Percentiles rank a stretch among this genome's conserved stretches.
Conservation (phyloP, 2,113 vertebrate species). For the Strix aluco region DNA sequence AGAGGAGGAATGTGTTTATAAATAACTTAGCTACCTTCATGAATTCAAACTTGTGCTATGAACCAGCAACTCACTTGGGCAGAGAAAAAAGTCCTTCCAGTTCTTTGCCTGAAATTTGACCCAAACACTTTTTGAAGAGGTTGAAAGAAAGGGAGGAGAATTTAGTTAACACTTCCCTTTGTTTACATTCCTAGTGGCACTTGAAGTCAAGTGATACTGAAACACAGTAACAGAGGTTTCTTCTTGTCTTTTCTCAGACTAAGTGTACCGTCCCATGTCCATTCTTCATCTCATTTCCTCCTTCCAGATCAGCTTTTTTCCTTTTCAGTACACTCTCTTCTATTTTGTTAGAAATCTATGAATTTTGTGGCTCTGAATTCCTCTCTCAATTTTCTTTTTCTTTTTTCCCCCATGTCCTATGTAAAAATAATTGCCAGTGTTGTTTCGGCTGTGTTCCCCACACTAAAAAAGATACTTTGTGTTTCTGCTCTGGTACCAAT, state of each 20-base stretch:
- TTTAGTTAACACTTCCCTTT: constrained; percentile 17
- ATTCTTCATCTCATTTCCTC: background rate
- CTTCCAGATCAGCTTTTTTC: background rate
- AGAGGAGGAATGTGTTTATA: background rate
- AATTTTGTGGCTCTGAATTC: background rate
- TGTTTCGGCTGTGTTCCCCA: background rate
- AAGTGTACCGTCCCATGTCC: background rate
- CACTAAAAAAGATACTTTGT: background rate
- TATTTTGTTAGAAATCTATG: background rate
- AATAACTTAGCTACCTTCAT: background rate
- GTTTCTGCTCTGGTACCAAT: background rate
- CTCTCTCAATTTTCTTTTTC: background rate
- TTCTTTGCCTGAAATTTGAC: constrained; percentile 8
- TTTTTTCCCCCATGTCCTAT: accelerated
- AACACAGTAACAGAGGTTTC: background rate
- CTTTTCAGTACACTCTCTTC: background rate
- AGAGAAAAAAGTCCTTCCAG: background rate
- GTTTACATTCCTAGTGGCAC: constrained; percentile 1
- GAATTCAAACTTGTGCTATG: background rate
- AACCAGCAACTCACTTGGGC: background rate
- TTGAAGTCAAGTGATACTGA: constrained; percentile 19
- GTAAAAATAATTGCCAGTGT: background rate
- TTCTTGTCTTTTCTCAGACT: constrained; percentile 1
- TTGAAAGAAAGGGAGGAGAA: background rate
- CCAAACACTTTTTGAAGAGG: background rate